Base-by-base conservation (phyloP, 1,140 invertebrate genomes). In the Chrysomallon squamiferum region DNA sequence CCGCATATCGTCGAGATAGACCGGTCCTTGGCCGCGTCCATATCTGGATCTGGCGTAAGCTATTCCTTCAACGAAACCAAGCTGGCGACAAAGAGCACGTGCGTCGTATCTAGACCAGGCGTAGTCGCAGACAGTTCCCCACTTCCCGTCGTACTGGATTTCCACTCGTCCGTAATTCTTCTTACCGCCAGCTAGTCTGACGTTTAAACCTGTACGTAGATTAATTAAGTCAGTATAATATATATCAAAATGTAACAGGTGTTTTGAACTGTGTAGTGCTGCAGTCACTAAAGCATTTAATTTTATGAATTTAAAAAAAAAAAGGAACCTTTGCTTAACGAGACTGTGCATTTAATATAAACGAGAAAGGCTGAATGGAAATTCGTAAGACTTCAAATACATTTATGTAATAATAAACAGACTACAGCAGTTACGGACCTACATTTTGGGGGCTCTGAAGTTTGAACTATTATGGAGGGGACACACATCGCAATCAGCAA, bases 91-190 rank as follows among this genome's bases (percentile, higher is more conserved):
- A 7, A 75, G 57, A n/a, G 79, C 77, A 32, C 62, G 30, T 4
- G 80, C 78, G 52, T 81, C 76, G 56, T 68, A 69, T 25, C 60
- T 66, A 13, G 69, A 70, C 78, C 80, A 82, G 22, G 57, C 59
- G 52, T 71, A 70, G 45, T 76, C 71, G 63, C 81, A 83, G 3
- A 83, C 60, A 11, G 77, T 79, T 7, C 81, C 80, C 66, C 73
- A 73, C 2, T 65, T 41, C 3, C 76, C 75, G 54, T 78, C 75
- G 50, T 77, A 76, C 22, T 62, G 27, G 0, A 83, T 64, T 60
- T 81, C 76, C 2, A 83, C 75, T 58, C 90, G 86, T 20, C 92
- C 92, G 62, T 70, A 74, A 33, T 69, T 66, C 7, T 62, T 59
- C 20, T 18, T 60, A 0, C 69, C 62, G n/a, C 64, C 73, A 20